These are phyloP conservation scores for Tichodroma muraria DNA, from an alignment of 2,113 vertebrate species.

Conservation along the genomic window DNA sequence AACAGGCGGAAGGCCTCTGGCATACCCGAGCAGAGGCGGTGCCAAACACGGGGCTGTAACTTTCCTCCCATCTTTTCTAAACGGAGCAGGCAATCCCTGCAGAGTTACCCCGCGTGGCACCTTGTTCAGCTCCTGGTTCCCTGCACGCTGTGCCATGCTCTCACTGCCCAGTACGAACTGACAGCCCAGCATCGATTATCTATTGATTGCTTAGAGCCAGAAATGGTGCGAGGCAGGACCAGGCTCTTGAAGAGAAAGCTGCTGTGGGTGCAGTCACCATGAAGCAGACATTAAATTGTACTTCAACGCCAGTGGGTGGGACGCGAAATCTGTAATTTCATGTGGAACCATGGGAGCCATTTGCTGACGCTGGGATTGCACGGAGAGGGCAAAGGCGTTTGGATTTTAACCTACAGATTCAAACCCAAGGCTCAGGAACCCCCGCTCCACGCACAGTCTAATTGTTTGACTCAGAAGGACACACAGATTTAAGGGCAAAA, in stretches of 20 bases:
- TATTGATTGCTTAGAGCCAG: background rate
- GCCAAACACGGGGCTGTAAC: background rate
- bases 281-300: background rate
- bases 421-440: background rate
- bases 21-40: background rate
- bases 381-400: background rate
- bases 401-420: background rate
- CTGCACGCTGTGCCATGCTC: accelerated
- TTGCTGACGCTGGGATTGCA: background rate
- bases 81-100: background rate
- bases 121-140: no score
- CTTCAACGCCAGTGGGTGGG: no score
- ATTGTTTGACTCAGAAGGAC: background rate
- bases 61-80: background rate
- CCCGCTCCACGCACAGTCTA: background rate
- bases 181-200: background rate
- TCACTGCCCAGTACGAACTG: background rate
- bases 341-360: background rate
- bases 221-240: background rate
- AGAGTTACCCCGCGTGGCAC: background rate
- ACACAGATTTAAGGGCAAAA: background rate
- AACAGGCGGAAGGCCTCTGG: background rate
- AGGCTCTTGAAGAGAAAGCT: no score
- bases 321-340: no score
- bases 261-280: background rate